Base-by-base conservation (phyloP, 23 tunicate species). In the Halocynthia aurantium region DNA sequence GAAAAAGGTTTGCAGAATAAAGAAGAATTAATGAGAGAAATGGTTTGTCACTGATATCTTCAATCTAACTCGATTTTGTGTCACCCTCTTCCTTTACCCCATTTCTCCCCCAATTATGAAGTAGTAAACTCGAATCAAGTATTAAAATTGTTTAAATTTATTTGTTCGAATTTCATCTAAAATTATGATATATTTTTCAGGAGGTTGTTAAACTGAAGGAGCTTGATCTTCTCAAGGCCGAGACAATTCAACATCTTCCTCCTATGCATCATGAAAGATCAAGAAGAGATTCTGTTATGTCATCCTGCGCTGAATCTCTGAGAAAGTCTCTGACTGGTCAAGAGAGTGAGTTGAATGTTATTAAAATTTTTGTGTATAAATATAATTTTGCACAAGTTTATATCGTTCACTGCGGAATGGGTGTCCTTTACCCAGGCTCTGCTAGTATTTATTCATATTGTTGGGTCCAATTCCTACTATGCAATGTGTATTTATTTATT, bases 1-100 rank as follows among this genome's bases (percentile, higher is more conserved):
- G 98, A 92, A 55, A 85, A 86, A 21, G 53, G 65, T 53, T 63
- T 92, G 10, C 85, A 82, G 7, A 76, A 86, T 52, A 77, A 72
- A 74, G 98, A 92, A 82, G 55, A 67, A 52, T 9, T 80, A 13
- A 63, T 92, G 52, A 67, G 72, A 21, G 80, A 82, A 19, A 86
- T 86, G 83, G 98, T 91, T 53, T 10, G 69, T 51, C 2, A 4
- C 17, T 15, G 63, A 13, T 58, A 58, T 15, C 1, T 58, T 13
- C 2, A 2, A 58, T 15, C 4, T 58, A 58, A 15, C 15, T 58
- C 17, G 17, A 58, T n/a, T 58, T 15, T 13, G 15, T 58, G 15
- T 15, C 17, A 58, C 17, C 17, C 11, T 57, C 10, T 13, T 15
- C 63, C 63, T 58, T 58, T 5, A 13, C 17, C 2, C 63, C 63